A percentile compares a stretch with the other conserved stretches of the same genome.
Evolutionary conservation across 2,888 invertebrate species (phyloP).

Genomic region (Melieria crassipennis): DNA sequence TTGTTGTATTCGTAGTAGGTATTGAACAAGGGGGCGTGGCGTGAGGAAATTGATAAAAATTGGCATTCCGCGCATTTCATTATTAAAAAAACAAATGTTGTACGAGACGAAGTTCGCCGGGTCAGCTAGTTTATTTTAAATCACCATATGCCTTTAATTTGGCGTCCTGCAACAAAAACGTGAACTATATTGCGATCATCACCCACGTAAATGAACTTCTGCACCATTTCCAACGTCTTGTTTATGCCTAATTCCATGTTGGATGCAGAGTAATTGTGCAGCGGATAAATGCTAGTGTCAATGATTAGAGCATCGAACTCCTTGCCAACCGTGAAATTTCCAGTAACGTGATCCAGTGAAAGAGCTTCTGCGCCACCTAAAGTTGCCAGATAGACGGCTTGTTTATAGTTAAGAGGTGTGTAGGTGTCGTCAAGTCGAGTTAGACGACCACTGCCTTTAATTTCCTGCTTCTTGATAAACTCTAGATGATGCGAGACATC

Average conservation of each 20-base stretch:
- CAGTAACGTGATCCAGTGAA: conserved; percentile 76
- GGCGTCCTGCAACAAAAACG: conserved; percentile 79
- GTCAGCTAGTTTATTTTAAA: too few species aligned
- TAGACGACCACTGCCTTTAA: conserved; percentile 52
- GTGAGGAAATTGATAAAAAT: too few species aligned
- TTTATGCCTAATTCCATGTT: conserved; percentile 60
- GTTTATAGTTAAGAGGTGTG: conserved; percentile 74
- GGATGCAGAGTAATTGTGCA: conserved; percentile 67
- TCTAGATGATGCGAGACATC: conserved; percentile 78
- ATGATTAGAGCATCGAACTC: conserved; percentile 88
- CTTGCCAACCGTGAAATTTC: conserved; percentile 83
- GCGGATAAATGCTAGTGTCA: conserved; percentile 71
- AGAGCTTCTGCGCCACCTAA: conserved; percentile 88
- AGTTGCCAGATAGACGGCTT: conserved; percentile 86
- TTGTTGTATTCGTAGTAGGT: too few species aligned
- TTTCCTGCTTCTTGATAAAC: conserved; percentile 66
- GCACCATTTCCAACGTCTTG: conserved; percentile 71
- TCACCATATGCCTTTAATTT: conserved; percentile 62
- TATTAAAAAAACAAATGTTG: too few species aligned
- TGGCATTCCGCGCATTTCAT: too few species aligned
- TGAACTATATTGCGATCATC: conserved; percentile 83
- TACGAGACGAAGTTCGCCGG: too few species aligned
- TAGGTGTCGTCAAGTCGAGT: conserved; percentile 46
- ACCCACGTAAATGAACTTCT: conserved; percentile 81
- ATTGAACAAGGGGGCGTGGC: too few species aligned